Evolutionary conservation across 2,888 invertebrate genomes (phyloP).

Genomic region (Arenicola marina): DNA sequence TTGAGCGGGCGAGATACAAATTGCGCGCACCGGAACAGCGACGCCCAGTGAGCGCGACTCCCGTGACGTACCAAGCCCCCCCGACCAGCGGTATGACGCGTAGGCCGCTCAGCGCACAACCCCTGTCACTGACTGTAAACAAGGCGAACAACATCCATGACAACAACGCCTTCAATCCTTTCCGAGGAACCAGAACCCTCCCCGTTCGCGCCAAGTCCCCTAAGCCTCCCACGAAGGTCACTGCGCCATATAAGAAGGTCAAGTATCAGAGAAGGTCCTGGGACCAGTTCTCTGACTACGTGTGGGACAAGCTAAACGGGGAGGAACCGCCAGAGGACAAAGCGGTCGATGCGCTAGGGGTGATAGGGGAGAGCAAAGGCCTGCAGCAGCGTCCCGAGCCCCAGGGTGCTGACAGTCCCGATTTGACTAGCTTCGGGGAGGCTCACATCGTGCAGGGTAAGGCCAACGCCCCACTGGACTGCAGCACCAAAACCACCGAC

Average conservation of each 20-base stretch:
- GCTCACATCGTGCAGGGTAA: too few relatives aligned
- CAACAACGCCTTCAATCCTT: too few relatives aligned
- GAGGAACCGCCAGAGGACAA: too few relatives aligned
- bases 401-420: too few relatives aligned
- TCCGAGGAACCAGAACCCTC: too few relatives aligned
- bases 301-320: constrained; percentile 14
- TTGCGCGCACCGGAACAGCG: too few relatives aligned
- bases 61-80: background rate
- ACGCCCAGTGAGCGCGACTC: background rate
- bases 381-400: too few relatives aligned
- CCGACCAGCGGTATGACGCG: background rate
- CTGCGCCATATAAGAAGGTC: constrained; percentile 1
- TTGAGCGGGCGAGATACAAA: background rate
- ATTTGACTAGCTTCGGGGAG: too few relatives aligned
- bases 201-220: constrained; percentile 1
- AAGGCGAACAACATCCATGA: background rate
- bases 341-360: too few relatives aligned
- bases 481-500: too few relatives aligned
- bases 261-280: constrained; percentile 9
- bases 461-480: too few relatives aligned
- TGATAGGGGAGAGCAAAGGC: too few relatives aligned
- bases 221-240: background rate
- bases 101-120: background rate
- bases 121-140: background rate
- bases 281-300: constrained; percentile 12